These are phyloP conservation scores for Epinotia brunnichana DNA, from an alignment of 2,888 invertebrate genomes.

Conservation along the genomic window DNA sequence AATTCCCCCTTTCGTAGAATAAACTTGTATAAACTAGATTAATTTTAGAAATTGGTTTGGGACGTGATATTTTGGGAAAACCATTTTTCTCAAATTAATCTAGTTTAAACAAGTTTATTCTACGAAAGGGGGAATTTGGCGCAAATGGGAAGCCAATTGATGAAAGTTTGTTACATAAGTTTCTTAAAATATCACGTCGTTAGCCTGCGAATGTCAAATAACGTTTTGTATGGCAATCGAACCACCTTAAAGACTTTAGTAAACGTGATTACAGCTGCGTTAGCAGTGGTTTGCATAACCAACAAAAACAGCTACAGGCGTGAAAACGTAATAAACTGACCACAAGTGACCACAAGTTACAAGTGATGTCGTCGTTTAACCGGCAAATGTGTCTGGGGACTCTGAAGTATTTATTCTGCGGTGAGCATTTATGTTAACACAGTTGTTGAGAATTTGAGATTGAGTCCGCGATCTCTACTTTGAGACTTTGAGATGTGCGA, in stretches of 20 bases:
- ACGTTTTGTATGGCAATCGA: no score
- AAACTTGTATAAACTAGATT: no score
- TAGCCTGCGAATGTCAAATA: no score
- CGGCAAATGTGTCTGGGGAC: constrained; percentile 32
- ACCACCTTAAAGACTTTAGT: constrained; percentile 37
- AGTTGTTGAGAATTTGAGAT: background rate
- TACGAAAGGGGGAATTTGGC: no score
- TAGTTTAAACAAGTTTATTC: no score
- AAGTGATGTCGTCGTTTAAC: constrained; percentile 1
- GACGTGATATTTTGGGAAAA: no score
- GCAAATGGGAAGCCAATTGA: no score
- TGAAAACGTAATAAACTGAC: constrained; percentile 24
- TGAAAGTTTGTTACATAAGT: no score
- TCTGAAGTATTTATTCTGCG: constrained; percentile 40
- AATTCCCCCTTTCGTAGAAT: no score
- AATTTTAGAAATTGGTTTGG: no score
- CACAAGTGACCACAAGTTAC: constrained; percentile 25
- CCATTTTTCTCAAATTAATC: no score
- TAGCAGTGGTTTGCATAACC: constrained; percentile 16
- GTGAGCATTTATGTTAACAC: constrained; percentile 20
- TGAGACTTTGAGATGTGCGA: background rate
- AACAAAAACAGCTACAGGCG: background rate
- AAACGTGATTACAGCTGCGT: constrained; percentile 4
- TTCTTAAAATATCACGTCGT: no score
- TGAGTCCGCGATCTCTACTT: background rate